phyloP scores from a whole-genome alignment of 2,797 vertebrate genomes.

The Echiichthys vipera region DNA sequence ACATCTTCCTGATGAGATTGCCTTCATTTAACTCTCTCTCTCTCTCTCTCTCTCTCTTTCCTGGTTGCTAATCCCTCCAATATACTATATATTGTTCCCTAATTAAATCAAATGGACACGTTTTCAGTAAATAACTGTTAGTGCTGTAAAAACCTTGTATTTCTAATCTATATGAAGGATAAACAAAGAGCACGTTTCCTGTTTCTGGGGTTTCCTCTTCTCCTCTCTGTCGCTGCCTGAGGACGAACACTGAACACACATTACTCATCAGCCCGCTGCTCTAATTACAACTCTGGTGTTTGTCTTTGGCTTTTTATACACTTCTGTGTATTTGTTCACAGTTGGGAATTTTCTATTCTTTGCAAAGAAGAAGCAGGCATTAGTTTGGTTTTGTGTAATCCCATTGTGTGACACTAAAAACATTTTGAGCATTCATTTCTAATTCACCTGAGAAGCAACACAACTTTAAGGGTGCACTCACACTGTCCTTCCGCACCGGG shows the following conservation, averaged over 20 bases:
- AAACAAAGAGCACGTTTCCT: neutral
- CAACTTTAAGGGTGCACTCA: neutral
- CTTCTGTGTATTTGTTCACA: too few species aligned
- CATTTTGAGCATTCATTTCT: neutral
- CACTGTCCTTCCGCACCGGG: too few species aligned
- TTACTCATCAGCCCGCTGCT: neutral
- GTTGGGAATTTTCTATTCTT: too few species aligned
- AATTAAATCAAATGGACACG: conserved; percentile 30
- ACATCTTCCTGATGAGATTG: conserved; percentile 50
- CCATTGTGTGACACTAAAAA: neutral
- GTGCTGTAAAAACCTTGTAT: neutral
- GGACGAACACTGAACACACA: neutral
- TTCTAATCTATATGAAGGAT: neutral
- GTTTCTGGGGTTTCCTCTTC: neutral
- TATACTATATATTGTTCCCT: conserved; percentile 29
- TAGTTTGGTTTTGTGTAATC: neutral
- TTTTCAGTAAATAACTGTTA: conserved; percentile 16
- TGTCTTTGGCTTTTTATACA: too few species aligned
- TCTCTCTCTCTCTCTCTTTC: neutral
- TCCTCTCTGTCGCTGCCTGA: neutral
- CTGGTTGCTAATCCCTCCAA: too few species aligned
- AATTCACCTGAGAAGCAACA: neutral
- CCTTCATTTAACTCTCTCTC: conserved; percentile 38
- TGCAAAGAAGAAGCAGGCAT: neutral
- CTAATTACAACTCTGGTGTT: neutral